Evolutionary conservation across 2,888 invertebrate genomes (phyloP).

Genomic region (Eristalis arbustorum): DNA sequence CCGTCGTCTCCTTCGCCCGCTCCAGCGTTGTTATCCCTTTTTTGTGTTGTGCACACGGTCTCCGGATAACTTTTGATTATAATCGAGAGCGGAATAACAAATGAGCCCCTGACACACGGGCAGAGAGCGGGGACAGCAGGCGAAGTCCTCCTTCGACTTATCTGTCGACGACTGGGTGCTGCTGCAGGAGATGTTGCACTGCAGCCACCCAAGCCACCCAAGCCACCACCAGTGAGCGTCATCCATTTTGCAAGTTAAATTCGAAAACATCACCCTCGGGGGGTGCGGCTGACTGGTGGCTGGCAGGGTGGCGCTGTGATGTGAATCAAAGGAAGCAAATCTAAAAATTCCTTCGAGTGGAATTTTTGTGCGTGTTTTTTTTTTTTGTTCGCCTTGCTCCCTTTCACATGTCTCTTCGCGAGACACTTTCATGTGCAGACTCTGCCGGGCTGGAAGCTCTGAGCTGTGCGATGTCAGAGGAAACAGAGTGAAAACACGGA

Average conservation of each 20-base stretch:
- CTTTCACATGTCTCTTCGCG: conserved; percentile 8
- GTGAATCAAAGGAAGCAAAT: conserved; percentile 57
- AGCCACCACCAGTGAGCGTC: not conserved
- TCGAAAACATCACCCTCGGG: conserved; percentile 1
- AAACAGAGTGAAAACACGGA: conserved; percentile 57
- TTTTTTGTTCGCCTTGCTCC: not conserved
- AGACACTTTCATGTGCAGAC: conserved; percentile 36
- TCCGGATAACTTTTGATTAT: conserved; percentile 78
- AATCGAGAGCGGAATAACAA: conserved; percentile 78
- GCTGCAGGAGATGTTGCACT: not conserved
- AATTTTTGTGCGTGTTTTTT: conserved; percentile 19
- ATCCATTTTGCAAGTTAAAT: conserved; percentile 50
- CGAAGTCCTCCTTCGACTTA: conserved; percentile 43
- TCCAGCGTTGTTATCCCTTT: conserved; percentile 12
- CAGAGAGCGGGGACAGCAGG: too few relatives aligned
- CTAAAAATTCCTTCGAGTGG: conserved; percentile 63
- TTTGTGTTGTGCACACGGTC: conserved; percentile 40
- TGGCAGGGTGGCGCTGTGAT: not conserved
- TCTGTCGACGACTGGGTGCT: conserved; percentile 25
- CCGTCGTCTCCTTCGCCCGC: not conserved
- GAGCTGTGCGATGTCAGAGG: not conserved
- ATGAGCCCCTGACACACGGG: conserved; percentile 73
- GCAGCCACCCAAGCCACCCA: not conserved
- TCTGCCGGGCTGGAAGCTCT: not conserved
- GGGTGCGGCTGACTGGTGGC: not conserved